These are phyloP conservation scores for Mugil cephalus DNA, from an alignment of 2,113 vertebrate genomes.

Conservation along the genomic window DNA sequence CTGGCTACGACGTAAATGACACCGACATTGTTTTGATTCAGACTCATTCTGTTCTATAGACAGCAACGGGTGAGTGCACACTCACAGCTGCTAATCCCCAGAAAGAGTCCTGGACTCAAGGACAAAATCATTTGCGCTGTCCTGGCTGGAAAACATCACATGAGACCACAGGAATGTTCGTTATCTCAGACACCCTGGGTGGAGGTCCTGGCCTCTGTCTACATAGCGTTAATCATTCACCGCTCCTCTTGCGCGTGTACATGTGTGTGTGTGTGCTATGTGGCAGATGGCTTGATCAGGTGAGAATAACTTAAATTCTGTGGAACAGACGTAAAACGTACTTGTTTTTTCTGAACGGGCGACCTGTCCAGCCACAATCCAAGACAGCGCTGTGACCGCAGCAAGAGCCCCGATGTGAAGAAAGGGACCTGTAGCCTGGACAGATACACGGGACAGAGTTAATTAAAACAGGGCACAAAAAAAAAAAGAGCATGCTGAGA, in stretches of 20 bases:
- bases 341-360: constrained; percentile 90
- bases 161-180: constrained; percentile 61
- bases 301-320: constrained; percentile 4
- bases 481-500: background rate
- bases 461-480: background rate
- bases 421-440: constrained; percentile 95
- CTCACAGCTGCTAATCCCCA: background rate
- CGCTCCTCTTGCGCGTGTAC: background rate
- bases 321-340: constrained; percentile 77
- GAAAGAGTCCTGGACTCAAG: constrained; percentile 7
- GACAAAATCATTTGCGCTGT: constrained; percentile 45
- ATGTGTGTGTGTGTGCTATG: background rate
- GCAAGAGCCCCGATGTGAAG: constrained; percentile 93
- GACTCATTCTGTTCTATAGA: background rate
- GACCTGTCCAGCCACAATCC: constrained; percentile 94
- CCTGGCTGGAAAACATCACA: constrained; percentile 60
- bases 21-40: background rate
- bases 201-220: constrained; percentile 61
- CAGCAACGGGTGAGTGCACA: background rate
- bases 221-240: constrained; percentile 73
- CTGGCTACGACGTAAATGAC: background rate
- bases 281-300: background rate
- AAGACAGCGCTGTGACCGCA: constrained; percentile 89
- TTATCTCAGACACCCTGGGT: constrained; percentile 60
- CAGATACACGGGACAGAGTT: background rate